Base-by-base conservation (phyloP, 2,113 vertebrate genomes). In the Piprites chloris region DNA sequence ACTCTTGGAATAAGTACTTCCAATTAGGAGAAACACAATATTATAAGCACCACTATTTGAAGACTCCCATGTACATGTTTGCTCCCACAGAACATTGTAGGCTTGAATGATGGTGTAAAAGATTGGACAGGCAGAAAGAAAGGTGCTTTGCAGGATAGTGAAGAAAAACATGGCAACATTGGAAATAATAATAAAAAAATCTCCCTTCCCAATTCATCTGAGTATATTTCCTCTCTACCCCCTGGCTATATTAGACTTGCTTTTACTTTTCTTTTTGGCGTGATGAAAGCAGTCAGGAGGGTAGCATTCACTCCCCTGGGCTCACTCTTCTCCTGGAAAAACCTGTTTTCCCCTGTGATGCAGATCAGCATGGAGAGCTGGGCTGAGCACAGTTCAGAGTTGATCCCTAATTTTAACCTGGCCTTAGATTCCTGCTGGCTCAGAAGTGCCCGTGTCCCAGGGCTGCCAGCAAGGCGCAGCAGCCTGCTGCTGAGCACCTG, bases 401-500 rank as follows among this genome's bases (percentile, higher is more conserved):
- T 42, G 42, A 78, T 87, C 52, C 61, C 85, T 71, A 14, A 49
- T 69, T 93, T 89, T 76, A 73, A 92, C 95, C 89, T 65, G 66
- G 63, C 50, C 47, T 37, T 46, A 55, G 62, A 20, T 68, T 62
- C 87, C 47, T 55, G 52, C 59, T 84, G 50, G 27, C 63, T 73
- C 18, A 5, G 53, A 55, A 69, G 35, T 65, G 44, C 55, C 47
- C 0, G 3, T 93, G 94, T 93, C 77, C 46, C 21, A 77, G 68
- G 65, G 68, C 80, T 81, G 90, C 77, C 75, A 83, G 93, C 9
- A 18, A 76, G 77, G 84, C 52, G 1, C 61, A 65, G 77, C 79
- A 81, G 89, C 75, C 58, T 32, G 26, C 65, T 79, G 69, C 69
- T 46, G 63, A 83, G 86, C 93, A 97, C 96, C 94, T 96, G 95